Conservation (phyloP, 2,113 vertebrate genomes). For the Odobenus rosmarus region DNA sequence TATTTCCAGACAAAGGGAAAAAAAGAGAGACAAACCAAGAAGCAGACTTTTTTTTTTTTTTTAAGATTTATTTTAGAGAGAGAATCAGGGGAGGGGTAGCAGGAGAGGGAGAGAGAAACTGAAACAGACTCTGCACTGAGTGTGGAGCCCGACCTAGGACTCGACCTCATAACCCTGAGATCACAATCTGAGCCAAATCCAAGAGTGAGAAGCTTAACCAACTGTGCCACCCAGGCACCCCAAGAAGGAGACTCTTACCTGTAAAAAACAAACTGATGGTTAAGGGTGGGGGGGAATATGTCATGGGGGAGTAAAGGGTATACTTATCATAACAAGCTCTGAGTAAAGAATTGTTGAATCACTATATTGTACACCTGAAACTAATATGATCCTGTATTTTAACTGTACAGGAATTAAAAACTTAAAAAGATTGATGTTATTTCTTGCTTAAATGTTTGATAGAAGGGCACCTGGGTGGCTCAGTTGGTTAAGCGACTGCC, state of each 20-base stretch:
- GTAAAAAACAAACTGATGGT: neutral
- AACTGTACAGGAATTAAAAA: neutral
- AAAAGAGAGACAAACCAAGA: neutral
- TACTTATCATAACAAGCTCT: neutral
- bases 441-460: neutral
- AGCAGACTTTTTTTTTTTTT: neutral
- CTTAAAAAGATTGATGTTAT: neutral
- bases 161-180: too few relatives aligned
- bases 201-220: too few relatives aligned
- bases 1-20: neutral
- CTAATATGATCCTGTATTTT: neutral
- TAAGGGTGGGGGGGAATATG: neutral
- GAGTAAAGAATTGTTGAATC: neutral
- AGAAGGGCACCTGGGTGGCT: neutral
- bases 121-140: neutral
- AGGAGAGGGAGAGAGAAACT: neutral
- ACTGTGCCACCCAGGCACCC: neutral
- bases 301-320: neutral
- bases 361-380: neutral
- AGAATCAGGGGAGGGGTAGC: neutral
- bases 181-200: too few relatives aligned
- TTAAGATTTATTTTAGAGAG: neutral
- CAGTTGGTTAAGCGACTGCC: too few relatives aligned
- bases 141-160: too few relatives aligned
- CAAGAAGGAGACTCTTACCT: neutral